Conservation (phyloP, 2,888 invertebrate genomes). For the Balanococcus diminutus region DNA sequence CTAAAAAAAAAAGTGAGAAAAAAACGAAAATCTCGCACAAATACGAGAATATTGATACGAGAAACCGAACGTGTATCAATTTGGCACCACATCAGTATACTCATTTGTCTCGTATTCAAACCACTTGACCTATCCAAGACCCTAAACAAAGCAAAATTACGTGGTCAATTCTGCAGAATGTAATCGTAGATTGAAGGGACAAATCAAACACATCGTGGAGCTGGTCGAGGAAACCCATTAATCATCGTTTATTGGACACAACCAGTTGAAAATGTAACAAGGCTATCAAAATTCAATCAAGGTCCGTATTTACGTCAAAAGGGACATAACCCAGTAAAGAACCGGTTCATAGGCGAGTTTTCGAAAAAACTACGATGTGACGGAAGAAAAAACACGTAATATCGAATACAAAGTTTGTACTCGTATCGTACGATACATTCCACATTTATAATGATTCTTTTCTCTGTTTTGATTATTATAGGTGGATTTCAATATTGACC, state of each 20-base stretch:
- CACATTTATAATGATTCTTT: not conserved
- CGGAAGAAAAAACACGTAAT: not conserved
- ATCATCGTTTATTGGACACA: conserved; percentile 7
- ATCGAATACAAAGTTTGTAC: not conserved
- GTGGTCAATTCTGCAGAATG: not conserved
- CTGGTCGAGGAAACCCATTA: not conserved
- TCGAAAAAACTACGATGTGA: not conserved
- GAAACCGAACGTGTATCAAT: not conserved
- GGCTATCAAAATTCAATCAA: not conserved
- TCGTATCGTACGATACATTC: not conserved
- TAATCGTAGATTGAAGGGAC: not conserved
- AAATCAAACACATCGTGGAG: not conserved
- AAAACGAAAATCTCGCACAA: not conserved
- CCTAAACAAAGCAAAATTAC: not conserved
- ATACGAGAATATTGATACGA: not conserved
- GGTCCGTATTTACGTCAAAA: not conserved
- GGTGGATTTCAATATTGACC: not conserved
- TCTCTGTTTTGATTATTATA: not conserved
- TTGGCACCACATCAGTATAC: not conserved
- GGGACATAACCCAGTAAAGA: conserved; percentile 18
- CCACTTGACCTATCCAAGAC: not conserved
- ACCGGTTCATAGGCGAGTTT: not conserved
- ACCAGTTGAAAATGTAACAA: conserved; percentile 21
- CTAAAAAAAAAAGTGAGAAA: not conserved
- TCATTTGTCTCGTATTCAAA: not conserved